Conservation (phyloP, 2,797 vertebrate genomes). For the Antrozous pallidus region DNA sequence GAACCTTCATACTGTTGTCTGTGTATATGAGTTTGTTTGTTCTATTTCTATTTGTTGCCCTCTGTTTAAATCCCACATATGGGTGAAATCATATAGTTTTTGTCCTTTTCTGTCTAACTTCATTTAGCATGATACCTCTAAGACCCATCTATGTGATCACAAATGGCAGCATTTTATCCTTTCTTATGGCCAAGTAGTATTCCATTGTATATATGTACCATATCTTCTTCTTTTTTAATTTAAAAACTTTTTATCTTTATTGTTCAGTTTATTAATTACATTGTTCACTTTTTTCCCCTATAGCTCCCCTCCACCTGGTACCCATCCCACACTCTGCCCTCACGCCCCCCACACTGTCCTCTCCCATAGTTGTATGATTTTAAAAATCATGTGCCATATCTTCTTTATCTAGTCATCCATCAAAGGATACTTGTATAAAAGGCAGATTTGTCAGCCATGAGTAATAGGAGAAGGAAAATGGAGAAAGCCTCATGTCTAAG, state of each 20-base stretch:
- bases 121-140: not conserved
- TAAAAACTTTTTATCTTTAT: no score
- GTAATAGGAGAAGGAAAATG: not conserved
- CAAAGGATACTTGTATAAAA: not conserved
- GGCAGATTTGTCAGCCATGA: not conserved
- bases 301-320: no score
- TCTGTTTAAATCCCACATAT: not conserved
- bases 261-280: no score
- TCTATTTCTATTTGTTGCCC: not conserved
- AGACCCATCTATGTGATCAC: not conserved
- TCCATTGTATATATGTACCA: not conserved
- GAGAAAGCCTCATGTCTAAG: not conserved
- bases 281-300: no score
- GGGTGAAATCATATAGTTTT: not conserved
- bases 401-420: not conserved
- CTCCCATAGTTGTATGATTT: no score
- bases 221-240: not conserved
- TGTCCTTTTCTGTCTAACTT: not conserved
- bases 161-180: not conserved
- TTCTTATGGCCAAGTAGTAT: not conserved
- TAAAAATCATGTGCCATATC: not conserved
- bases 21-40: not conserved
- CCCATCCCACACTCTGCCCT: no score
- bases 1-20: not conserved
- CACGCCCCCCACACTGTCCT: no score